A percentile compares a stretch with the other conserved stretches of the same genome.
These are phyloP conservation scores for Scrobipalpa atriplicella DNA, from an alignment of 2,888 invertebrate species.

Conservation along the genomic window DNA sequence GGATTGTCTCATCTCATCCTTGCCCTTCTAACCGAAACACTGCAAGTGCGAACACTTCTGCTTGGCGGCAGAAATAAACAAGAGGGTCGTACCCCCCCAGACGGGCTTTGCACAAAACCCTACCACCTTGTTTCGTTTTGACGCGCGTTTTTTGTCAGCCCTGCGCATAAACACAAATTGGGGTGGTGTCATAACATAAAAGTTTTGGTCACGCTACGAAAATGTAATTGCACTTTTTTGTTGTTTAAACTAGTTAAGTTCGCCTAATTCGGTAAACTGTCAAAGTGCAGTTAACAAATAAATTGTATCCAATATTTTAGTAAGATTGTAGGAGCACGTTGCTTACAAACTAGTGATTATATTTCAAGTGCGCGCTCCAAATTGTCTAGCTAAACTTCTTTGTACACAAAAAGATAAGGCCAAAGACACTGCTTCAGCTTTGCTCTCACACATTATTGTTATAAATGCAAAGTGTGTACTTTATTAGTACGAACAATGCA, in stretches of 20 bases:
- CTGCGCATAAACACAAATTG: constrained; percentile 10
- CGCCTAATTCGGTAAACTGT: constrained; percentile 67
- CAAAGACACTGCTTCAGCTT: constrained; percentile 1
- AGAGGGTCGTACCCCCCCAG: no score
- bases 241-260: constrained; percentile 50
- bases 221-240: constrained; percentile 65
- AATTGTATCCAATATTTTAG: not conserved
- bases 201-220: constrained; percentile 68
- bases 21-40: no score
- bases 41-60: no score
- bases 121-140: no score
- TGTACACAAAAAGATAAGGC: not conserved
- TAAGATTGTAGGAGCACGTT: not conserved
- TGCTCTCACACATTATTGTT: constrained; percentile 9
- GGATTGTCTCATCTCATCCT: no score
- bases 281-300: constrained; percentile 12
- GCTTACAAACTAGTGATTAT: not conserved
- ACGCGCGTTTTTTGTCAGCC: constrained; percentile 21
- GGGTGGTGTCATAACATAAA: constrained; percentile 46
- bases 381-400: constrained; percentile 3
- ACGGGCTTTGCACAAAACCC: no score
- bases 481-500: constrained; percentile 15
- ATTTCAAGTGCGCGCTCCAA: constrained; percentile 16
- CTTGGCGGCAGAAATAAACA: no score
- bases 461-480: constrained; percentile 6